Percentiles rank a stretch among this genome's conserved stretches.
Conservation (phyloP, 2,113 vertebrate species). For the Sinocyclocheilus anshuiensis region DNA sequence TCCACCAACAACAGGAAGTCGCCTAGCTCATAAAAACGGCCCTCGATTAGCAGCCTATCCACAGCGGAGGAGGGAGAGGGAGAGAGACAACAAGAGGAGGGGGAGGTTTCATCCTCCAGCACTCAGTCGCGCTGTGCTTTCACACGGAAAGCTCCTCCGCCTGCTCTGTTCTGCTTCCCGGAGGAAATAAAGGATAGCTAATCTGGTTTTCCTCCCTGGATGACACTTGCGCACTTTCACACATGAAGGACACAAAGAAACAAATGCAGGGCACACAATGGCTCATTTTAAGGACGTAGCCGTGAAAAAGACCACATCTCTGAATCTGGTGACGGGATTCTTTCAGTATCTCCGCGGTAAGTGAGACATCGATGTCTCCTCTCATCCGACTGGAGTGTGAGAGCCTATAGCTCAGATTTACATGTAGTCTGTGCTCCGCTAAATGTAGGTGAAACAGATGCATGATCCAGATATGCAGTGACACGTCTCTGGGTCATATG, state of each 20-base stretch:
- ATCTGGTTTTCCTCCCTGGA: constrained; percentile 65
- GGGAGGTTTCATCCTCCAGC: constrained; percentile 65
- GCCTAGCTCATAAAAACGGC: constrained; percentile 62
- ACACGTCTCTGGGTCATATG: constrained; percentile 61
- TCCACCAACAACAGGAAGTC: constrained; percentile 67
- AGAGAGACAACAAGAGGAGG: constrained; percentile 63
- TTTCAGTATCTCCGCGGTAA: constrained; percentile 84
- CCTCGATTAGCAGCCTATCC: constrained; percentile 59
- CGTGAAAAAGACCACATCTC: constrained; percentile 73
- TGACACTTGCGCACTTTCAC: constrained; percentile 55
- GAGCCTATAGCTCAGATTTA: constrained; percentile 36
- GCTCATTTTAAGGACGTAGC: constrained; percentile 77
- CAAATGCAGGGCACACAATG: constrained; percentile 72
- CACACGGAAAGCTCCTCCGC: constrained; percentile 64
- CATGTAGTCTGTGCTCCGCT: constrained; percentile 52
- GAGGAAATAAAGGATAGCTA: constrained; percentile 59
- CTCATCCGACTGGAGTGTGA: constrained; percentile 34
- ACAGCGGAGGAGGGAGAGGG: constrained; percentile 48
- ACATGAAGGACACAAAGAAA: constrained; percentile 64
- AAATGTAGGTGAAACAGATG: constrained; percentile 61
- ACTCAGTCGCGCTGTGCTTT: constrained; percentile 58
- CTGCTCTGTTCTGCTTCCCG: constrained; percentile 68
- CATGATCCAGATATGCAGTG: constrained; percentile 59
- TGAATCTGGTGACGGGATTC: constrained; percentile 82
- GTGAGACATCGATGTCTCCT: constrained; percentile 67